phyloP scores from a whole-genome alignment of 2,797 vertebrate species.

The Pangasius macronema region DNA sequence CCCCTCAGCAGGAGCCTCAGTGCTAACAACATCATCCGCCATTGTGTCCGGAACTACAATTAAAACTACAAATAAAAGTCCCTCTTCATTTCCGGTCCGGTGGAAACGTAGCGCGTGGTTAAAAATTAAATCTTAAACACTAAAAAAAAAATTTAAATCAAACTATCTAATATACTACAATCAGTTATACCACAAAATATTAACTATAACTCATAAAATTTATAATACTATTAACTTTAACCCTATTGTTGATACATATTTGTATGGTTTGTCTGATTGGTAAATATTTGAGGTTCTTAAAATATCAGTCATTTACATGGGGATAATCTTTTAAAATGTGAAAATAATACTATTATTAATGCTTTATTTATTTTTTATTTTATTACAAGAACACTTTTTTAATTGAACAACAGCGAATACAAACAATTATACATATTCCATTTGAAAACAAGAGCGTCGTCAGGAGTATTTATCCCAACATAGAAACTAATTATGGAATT shows the following conservation, averaged over 20 bases:
- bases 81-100: neutral
- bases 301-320: neutral
- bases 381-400: neutral
- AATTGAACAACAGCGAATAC: neutral
- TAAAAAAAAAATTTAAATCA: neutral
- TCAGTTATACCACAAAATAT: neutral
- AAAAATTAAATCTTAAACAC: neutral
- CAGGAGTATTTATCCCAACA: neutral
- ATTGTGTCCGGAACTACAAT: conserved; percentile 55
- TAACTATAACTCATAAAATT: neutral
- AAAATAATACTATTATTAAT: neutral
- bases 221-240: no score
- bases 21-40: conserved; percentile 64
- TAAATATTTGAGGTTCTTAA: no score
- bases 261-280: neutral
- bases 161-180: neutral
- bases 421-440: neutral
- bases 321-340: neutral
- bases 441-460: neutral
- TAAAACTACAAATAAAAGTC: conserved; percentile 21
- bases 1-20: conserved; percentile 41
- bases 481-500: neutral
- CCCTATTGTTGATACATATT: neutral
- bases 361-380: neutral
- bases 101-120: neutral